phyloP scores from a whole-genome alignment of 2,113 vertebrate genomes.

The Tachysurus fulvidraco region DNA sequence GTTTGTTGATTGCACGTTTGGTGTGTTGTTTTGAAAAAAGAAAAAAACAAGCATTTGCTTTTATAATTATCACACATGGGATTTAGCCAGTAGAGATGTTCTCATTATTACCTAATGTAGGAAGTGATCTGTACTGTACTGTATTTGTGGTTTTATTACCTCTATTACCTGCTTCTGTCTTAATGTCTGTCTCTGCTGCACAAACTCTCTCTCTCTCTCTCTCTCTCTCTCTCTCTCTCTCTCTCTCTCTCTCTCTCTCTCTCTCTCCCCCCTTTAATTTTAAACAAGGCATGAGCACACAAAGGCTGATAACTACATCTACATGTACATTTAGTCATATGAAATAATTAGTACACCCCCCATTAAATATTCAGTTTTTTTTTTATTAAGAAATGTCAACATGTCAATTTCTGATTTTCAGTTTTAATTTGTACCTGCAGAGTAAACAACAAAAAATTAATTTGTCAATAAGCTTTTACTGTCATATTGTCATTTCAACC shows the following conservation, averaged over 20 bases:
- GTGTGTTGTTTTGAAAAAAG: not conserved
- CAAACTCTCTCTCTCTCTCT: not conserved
- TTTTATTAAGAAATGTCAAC: too few species aligned
- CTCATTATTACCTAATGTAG: slow-evolving; percentile 11
- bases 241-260: not conserved
- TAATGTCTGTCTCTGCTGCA: not conserved
- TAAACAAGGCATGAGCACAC: not conserved
- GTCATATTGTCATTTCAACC: too few species aligned
- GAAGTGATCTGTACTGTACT: slow-evolving; percentile 6
- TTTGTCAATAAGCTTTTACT: too few species aligned
- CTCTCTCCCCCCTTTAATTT: not conserved
- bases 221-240: not conserved
- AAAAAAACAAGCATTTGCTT: not conserved
- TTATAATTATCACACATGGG: slow-evolving; percentile 19
- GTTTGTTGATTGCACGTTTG: not conserved
- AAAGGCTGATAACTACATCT: not conserved
- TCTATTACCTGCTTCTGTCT: not conserved
- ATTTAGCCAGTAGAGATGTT: slow-evolving; percentile 10
- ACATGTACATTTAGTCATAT: not conserved
- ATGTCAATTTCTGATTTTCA: too few species aligned
- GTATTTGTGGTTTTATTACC: not conserved
- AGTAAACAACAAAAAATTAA: too few species aligned
- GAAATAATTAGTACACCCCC: too few species aligned
- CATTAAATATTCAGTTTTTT: too few species aligned
- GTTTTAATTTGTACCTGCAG: too few species aligned